Conservation (phyloP, 1,140 invertebrate genomes). For the Bursaphelenchus mucronatus region DNA sequence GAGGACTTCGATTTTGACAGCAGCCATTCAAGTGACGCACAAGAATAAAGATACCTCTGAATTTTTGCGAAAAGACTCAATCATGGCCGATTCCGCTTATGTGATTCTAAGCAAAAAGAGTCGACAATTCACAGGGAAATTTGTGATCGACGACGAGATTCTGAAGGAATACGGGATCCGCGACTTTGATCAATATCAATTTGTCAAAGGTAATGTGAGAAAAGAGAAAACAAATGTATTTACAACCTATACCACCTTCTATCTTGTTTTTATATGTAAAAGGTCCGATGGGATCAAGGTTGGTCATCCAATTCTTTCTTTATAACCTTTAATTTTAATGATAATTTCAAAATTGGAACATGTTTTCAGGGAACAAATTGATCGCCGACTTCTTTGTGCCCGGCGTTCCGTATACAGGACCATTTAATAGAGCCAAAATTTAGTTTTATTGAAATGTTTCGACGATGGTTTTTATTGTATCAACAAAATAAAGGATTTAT, state of each 20-base stretch:
- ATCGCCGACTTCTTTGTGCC: slow-evolving; percentile 89
- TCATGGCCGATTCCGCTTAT: slow-evolving; percentile 81
- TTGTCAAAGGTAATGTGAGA: slow-evolving; percentile 67
- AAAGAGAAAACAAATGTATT: not conserved
- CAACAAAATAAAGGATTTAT: too few relatives aligned
- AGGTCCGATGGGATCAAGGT: not conserved
- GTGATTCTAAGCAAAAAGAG: slow-evolving; percentile 76
- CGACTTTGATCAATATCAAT: slow-evolving; percentile 80
- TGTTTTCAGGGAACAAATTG: slow-evolving; percentile 62
- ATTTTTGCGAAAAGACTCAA: slow-evolving; percentile 77
- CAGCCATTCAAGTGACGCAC: slow-evolving; percentile 90
- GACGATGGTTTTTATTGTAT: too few relatives aligned
- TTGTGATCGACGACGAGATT: slow-evolving; percentile 87
- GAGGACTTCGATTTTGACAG: slow-evolving; percentile 79
- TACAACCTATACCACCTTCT: too few relatives aligned
- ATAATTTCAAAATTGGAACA: slow-evolving; percentile 2
- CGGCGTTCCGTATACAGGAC: slow-evolving; percentile 37
- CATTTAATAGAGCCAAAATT: too few relatives aligned
- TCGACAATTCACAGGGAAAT: slow-evolving; percentile 77
- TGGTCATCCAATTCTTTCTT: not conserved
- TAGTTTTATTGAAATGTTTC: too few relatives aligned
- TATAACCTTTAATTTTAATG: slow-evolving; percentile 28
- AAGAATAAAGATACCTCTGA: slow-evolving; percentile 67
- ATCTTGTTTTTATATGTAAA: too few relatives aligned
- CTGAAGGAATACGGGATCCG: slow-evolving; percentile 74